These are phyloP conservation scores for Danio aesculapii DNA, from an alignment of 2,797 vertebrate genomes.

Conservation along the genomic window DNA sequence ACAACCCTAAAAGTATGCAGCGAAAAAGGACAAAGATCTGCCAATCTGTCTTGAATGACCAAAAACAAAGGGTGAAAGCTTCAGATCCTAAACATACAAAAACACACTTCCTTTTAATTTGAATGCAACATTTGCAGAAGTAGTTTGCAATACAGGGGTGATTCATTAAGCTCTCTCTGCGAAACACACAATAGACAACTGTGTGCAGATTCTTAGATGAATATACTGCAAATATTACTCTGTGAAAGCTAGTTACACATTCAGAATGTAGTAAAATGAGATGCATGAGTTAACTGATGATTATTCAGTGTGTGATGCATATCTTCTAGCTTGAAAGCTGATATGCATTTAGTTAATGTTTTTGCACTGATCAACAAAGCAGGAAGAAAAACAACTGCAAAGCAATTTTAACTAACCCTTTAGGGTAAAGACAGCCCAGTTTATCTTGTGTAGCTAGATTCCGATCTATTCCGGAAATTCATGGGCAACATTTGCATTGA, in stretches of 20 bases:
- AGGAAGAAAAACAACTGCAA: constrained; percentile 13
- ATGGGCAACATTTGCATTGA: background rate
- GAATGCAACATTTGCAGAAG: background rate
- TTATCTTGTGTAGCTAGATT: background rate
- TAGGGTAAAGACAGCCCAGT: background rate
- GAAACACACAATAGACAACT: background rate
- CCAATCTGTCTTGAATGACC: too few relatives aligned
- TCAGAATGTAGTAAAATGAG: constrained; percentile 2
- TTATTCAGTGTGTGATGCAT: background rate
- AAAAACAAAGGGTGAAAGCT: background rate
- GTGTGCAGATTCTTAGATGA: background rate
- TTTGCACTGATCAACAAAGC: background rate
- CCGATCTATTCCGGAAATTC: background rate
- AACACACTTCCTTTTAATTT: background rate
- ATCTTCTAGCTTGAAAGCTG: background rate
- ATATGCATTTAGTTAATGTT: background rate
- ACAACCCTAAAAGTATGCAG: background rate
- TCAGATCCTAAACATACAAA: background rate
- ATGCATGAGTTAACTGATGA: background rate
- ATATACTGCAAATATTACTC: background rate
- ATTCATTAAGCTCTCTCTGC: background rate
- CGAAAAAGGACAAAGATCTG: background rate
- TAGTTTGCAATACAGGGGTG: background rate
- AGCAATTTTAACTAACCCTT: background rate
- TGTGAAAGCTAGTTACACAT: background rate